Conservation (phyloP, 2,797 vertebrate species). For the Betta splendens region DNA sequence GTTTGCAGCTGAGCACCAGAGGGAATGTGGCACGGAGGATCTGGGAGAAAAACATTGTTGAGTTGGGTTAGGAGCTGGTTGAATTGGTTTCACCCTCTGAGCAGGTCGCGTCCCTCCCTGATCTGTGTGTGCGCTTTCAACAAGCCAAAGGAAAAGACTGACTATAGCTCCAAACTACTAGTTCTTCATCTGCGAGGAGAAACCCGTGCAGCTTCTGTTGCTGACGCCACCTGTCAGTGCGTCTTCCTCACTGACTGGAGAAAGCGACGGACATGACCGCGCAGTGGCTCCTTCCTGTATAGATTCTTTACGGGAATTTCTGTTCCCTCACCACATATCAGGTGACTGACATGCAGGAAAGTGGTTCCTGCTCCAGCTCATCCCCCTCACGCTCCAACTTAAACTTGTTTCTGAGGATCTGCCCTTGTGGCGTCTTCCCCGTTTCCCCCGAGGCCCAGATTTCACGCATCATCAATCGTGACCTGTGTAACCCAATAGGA, state of each 20-base stretch:
- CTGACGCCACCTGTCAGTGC: constrained; percentile 67
- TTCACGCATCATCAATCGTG: constrained; percentile 69
- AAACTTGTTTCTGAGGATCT: constrained; percentile 40
- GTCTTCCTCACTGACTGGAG: constrained; percentile 40
- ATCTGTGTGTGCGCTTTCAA: constrained; percentile 15
- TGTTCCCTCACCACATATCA: constrained; percentile 1
- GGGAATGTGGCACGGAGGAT: no score
- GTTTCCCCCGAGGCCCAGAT: constrained; percentile 38
- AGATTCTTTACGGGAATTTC: constrained; percentile 26
- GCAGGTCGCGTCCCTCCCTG: no score
- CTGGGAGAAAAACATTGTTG: not conserved
- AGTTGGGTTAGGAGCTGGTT: no score
- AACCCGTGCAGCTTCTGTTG: constrained; percentile 44
- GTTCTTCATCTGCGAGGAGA: constrained; percentile 10
- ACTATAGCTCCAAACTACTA: constrained; percentile 21
- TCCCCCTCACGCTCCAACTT: constrained; percentile 28
- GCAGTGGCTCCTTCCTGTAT: constrained; percentile 34
- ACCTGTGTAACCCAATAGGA: constrained; percentile 67
- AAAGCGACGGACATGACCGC: constrained; percentile 30
- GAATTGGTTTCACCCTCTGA: no score
- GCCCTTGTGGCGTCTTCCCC: constrained; percentile 32
- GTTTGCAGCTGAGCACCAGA: not conserved
- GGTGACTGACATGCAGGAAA: constrained; percentile 8
- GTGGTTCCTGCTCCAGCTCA: no score
- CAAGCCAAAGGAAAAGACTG: no score